Conservation (phyloP, 2,888 invertebrate species). For the Sphecodes monilicornis region DNA sequence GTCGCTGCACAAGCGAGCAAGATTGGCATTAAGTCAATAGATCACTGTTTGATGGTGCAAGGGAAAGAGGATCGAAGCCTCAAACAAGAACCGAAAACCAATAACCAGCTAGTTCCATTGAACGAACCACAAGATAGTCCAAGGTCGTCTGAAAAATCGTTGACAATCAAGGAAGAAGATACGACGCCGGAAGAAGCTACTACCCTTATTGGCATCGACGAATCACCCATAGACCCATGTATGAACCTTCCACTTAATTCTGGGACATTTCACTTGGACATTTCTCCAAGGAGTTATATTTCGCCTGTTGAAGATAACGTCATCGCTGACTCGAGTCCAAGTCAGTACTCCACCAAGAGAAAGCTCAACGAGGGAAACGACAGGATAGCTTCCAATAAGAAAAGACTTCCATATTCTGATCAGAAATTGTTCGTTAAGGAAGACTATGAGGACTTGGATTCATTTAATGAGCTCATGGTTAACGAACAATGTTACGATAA, state of each 20-base stretch:
- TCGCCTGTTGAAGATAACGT: constrained; percentile 30
- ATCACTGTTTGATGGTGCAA: constrained; percentile 57
- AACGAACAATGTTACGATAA: background rate
- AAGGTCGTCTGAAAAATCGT: constrained; percentile 22
- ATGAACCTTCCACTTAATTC: constrained; percentile 3
- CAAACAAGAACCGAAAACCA: constrained; percentile 37
- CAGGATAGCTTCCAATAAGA: constrained; percentile 44
- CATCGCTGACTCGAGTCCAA: constrained; percentile 23
- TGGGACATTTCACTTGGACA: constrained; percentile 19
- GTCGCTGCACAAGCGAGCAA: constrained; percentile 78
- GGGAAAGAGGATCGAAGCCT: constrained; percentile 55
- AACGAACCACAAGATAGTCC: constrained; percentile 13
- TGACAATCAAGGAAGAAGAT: constrained; percentile 13
- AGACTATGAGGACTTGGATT: constrained; percentile 21
- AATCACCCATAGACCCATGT: constrained; percentile 21
- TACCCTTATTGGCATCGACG: constrained; percentile 9
- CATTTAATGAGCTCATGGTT: background rate
- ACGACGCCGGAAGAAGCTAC: constrained; percentile 1
- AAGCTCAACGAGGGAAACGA: constrained; percentile 59
- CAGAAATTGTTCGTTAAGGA: constrained; percentile 42
- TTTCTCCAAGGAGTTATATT: constrained; percentile 6
- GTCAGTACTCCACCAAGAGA: constrained; percentile 59
- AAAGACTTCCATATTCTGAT: constrained; percentile 50
- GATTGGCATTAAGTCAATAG: constrained; percentile 76
- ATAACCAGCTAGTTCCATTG: background rate